Percentiles rank a stretch among this genome's conserved stretches.
Evolutionary conservation across 2,797 vertebrate species (phyloP).

Genomic region (Loris lydekkerianus): DNA sequence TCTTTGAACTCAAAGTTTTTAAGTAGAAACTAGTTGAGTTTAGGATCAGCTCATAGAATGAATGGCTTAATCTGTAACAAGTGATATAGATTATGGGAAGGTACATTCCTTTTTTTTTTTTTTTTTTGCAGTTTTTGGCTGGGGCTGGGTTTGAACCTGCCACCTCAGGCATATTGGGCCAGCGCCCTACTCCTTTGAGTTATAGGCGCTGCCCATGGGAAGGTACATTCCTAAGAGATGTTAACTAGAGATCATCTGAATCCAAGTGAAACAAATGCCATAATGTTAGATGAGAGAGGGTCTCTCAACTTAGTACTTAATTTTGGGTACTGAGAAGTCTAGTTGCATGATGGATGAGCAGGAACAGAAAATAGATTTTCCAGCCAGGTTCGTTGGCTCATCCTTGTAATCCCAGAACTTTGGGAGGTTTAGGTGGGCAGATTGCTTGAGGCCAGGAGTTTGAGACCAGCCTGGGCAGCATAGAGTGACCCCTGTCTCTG

Average conservation of each 20-base stretch:
- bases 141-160: too few relatives aligned
- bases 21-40: conserved; percentile 45
- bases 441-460: too few relatives aligned
- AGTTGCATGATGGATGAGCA: conserved; percentile 3
- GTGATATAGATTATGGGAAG: neutral
- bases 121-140: too few relatives aligned
- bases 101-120: too few relatives aligned
- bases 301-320: neutral
- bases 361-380: conserved; percentile 16
- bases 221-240: conserved; percentile 8
- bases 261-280: conserved; percentile 28
- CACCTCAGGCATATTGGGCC: too few relatives aligned
- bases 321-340: conserved; percentile 49
- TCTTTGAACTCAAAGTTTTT: conserved; percentile 46
- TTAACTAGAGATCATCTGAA: conserved; percentile 51
- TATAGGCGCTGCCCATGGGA: neutral
- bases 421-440: too few relatives aligned
- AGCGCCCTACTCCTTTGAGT: too few relatives aligned
- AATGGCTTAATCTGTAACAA: neutral
- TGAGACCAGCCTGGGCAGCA: too few relatives aligned
- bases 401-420: too few relatives aligned
- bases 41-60: conserved; percentile 41
- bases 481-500: too few relatives aligned
- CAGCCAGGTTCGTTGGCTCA: too few relatives aligned
- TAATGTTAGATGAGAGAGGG: neutral